Base-by-base conservation (phyloP, 2,888 invertebrate genomes). In the Allophyes oxyacanthae region DNA sequence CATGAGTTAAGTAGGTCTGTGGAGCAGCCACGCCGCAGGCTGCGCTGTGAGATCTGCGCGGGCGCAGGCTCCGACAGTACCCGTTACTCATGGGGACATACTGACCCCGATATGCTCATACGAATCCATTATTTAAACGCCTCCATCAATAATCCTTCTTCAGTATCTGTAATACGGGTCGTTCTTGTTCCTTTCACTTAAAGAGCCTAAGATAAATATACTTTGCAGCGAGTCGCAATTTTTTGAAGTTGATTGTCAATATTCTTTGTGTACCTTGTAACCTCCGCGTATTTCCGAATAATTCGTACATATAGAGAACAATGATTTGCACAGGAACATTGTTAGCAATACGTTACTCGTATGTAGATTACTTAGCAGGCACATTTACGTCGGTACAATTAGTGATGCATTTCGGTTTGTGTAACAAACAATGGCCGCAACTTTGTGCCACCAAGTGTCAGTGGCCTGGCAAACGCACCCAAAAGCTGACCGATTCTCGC, bases 61-160 rank as follows among this genome's bases (percentile, higher is more conserved):
- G 74, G 67, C 83, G 63, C 88, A 84, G 82, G 66, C 81, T 87
- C 81, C 78, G 84, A 88, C 92, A 90, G 90, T 72, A 71, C 77
- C 83, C 84, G 85, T 90, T 91, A 91, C 77, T 85, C 79, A 83
- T 78, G 70, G 70, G 80, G 82, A 83, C 92, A 90, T 67, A 89
- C 88, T 92, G 86, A 91, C 92, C 90, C 75, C 88, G 87, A 88
- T 91, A 83, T 81, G 79, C 75, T 73, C 75, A 75, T 81, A 74
- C 79, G 65, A 81, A 83, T 81, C 83, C 77, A 82, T 81, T 75
- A 77, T 75, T 78, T 75, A 76, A 79, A 77, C 70, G 66, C 76
- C 75, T 77, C 75, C 67, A 65, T n/a, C n/a, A n/a, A 72, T 64
- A 74, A 67, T 77, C 73, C 64, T 64, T 50, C 57, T 59, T 65